Evolutionary conservation across 1,140 invertebrate genomes (phyloP).

Genomic region (Lasioglossum albipes): DNA sequence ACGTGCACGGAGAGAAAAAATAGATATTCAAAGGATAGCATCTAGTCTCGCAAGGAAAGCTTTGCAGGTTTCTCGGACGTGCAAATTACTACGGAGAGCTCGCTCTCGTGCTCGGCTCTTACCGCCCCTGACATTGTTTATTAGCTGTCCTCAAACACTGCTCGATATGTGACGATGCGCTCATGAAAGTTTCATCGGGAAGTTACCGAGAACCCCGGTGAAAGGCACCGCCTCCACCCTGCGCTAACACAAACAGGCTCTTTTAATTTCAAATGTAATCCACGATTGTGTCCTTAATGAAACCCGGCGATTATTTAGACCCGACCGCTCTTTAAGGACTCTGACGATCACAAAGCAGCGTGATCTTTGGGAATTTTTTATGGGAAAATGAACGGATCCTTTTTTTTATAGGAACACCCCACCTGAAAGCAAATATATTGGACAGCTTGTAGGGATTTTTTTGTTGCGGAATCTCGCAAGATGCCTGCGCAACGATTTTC

Average conservation of each 20-base stretch:
- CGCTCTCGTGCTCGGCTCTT: too few relatives aligned
- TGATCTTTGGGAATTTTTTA: too few relatives aligned
- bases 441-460: too few relatives aligned
- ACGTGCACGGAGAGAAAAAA: neutral
- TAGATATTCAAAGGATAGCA: neutral
- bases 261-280: constrained; percentile 38
- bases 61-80: too few relatives aligned
- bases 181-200: constrained; percentile 41
- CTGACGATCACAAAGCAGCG: too few relatives aligned
- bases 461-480: too few relatives aligned
- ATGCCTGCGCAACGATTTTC: too few relatives aligned
- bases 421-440: too few relatives aligned
- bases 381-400: too few relatives aligned
- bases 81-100: too few relatives aligned
- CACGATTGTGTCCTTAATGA: neutral
- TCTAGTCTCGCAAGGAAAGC: neutral
- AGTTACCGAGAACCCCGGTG: constrained; percentile 6
- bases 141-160: neutral
- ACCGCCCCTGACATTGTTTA: constrained; percentile 1
- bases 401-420: too few relatives aligned
- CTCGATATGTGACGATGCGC: constrained; percentile 18
- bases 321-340: too few relatives aligned
- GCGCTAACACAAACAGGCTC: neutral
- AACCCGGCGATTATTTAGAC: neutral
- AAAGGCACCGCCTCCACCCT: neutral